phyloP scores from a whole-genome alignment of 2,888 invertebrate genomes.

The Cantharis flavilabris region DNA sequence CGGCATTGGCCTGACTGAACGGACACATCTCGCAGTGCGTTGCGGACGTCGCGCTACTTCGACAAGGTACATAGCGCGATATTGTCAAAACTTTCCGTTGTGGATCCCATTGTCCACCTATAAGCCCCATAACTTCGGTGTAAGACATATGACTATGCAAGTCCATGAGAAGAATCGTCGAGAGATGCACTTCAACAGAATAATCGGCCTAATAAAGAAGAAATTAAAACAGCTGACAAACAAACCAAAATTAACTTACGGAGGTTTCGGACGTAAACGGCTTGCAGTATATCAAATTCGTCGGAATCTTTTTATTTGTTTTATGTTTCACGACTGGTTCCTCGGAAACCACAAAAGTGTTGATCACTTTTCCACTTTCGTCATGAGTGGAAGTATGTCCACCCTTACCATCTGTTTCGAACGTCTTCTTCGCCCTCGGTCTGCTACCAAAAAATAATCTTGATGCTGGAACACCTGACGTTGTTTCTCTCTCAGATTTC shows the following conservation, averaged over 20 bases:
- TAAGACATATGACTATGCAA: constrained; percentile 71
- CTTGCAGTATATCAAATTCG: constrained; percentile 64
- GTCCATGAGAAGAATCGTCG: constrained; percentile 69
- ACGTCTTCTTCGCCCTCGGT: constrained; percentile 57
- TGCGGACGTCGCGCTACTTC: constrained; percentile 64
- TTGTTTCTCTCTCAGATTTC: constrained; percentile 27
- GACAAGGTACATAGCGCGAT: constrained; percentile 65
- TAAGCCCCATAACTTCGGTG: constrained; percentile 76
- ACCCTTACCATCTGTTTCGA: constrained; percentile 64
- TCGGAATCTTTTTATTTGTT: constrained; percentile 52
- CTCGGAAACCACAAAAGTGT: constrained; percentile 53
- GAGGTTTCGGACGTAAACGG: constrained; percentile 62
- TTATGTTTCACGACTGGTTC: constrained; percentile 53
- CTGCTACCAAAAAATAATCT: constrained; percentile 29
- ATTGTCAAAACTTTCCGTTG: constrained; percentile 54
- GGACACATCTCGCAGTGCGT: constrained; percentile 83
- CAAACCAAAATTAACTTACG: constrained; percentile 53
- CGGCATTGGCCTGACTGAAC: constrained; percentile 67
- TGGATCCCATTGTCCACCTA: constrained; percentile 63
- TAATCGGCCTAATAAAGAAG: constrained; percentile 63
- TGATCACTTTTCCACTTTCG: constrained; percentile 62
- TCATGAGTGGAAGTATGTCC: constrained; percentile 70
- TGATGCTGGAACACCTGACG: neutral
- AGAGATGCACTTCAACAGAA: constrained; percentile 61
- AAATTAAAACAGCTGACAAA: neutral